Evolutionary conservation across 2,113 vertebrate genomes (phyloP), one percentile per base, ranked within the genome.

Genomic region (Perognathus longimembris): DNA sequence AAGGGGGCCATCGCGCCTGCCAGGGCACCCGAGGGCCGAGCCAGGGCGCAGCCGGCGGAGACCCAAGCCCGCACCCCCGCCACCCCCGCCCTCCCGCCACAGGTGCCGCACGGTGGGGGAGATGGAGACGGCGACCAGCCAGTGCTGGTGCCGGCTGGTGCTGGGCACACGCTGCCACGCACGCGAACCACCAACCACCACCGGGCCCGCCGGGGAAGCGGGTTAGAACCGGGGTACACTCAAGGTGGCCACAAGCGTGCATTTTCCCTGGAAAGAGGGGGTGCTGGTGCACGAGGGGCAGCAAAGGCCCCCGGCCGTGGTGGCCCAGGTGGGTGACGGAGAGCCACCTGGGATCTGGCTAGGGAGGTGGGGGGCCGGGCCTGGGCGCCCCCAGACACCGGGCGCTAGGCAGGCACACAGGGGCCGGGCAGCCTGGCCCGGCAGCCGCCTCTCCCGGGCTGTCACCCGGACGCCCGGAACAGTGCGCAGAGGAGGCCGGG

Each of bases 231-330:
- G 76, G 22, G 71, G 78, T 32, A 75, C 75, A 22, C 57, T 30
- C 79, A 38, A 2, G 61, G 92, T 34, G 64, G 91, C 42, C 30
- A 30, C 63, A n/a, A 2, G 38, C 57, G 80, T 89, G 83, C 54
- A 89, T 95, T n/a, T 92, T 36, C 93, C 14, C 28, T 6, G 85
- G 90, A 34, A 38, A 50, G 36, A 59, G 45, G 45, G 45, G 22
- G 8, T 22, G 45, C 34, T 54, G 26, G 28, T n/a, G 6, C 54
- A n/a, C 67, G 66, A 57, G 85, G 71, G n/a, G 90, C 34, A 71
- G 54, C 38, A 17, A 21, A 1, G 50, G 73, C 21, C 38, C 66
- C 85, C 57, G 6, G 1, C 3, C 64, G n/a, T n/a, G n/a, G n/a
- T n/a, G n/a, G n/a, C n/a, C n/a, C n/a, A n/a, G n/a, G n/a, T n/a